These are phyloP conservation scores for Zapus hudsonius DNA, from an alignment of 2,113 vertebrate species.

Conservation along the genomic window DNA sequence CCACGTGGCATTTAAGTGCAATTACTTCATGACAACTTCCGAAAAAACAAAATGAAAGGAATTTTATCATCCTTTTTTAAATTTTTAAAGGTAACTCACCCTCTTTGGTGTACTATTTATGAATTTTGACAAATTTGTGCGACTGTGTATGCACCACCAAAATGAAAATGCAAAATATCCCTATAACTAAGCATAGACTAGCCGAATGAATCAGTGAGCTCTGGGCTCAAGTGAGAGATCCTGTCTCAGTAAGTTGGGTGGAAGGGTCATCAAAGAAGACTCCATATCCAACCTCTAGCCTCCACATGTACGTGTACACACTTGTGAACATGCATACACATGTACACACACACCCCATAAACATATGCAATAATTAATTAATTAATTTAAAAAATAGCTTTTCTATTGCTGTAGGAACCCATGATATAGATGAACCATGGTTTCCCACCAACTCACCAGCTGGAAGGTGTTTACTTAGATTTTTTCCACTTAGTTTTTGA, in stretches of 20 bases:
- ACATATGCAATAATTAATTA: too few species aligned
- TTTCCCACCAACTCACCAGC: neutral
- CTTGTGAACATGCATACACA: too few species aligned
- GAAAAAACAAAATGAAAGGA: slow-evolving; percentile 37
- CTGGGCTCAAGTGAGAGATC: too few species aligned
- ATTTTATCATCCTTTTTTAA: neutral
- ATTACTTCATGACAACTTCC: neutral
- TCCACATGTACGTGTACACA: too few species aligned
- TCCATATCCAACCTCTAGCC: too few species aligned
- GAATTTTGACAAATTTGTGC: slow-evolving; percentile 15
- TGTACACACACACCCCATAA: too few species aligned
- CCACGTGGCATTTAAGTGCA: slow-evolving; percentile 30
- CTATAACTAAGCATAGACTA: too few species aligned
- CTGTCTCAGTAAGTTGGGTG: too few species aligned
- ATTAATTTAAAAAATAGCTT: neutral
- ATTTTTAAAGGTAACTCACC: slow-evolving; percentile 2
- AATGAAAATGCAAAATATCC: neutral
- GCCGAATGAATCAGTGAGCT: too few species aligned
- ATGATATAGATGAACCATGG: neutral
- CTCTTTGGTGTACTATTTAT: neutral
- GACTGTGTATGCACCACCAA: neutral
- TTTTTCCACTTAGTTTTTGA: neutral
- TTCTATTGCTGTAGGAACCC: neutral
- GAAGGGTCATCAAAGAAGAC: too few species aligned
- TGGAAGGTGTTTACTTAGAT: neutral